A percentile compares a stretch with the other conserved stretches of the same genome.
phyloP scores from a whole-genome alignment of 2,113 vertebrate species.

The Solea senegalensis region DNA sequence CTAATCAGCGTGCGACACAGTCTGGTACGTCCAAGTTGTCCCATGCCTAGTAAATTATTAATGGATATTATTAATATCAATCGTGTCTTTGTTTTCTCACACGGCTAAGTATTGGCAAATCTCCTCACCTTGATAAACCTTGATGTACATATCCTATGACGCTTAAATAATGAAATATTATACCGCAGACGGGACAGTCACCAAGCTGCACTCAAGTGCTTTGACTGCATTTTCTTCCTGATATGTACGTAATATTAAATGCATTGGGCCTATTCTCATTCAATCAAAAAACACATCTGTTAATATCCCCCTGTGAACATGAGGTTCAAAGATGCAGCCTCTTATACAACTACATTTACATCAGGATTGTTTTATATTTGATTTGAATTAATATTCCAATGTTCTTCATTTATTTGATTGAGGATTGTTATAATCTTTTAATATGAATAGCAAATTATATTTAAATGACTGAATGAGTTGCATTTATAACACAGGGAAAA shows the following conservation, averaged over 20 bases:
- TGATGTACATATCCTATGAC: not conserved
- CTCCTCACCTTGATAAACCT: not conserved
- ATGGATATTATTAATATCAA: too few species aligned
- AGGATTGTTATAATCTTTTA: not conserved
- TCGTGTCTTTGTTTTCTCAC: too few species aligned
- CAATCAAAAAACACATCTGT: too few species aligned
- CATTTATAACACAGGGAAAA: not conserved
- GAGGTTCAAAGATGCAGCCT: too few species aligned
- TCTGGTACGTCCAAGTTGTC: not conserved
- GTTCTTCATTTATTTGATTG: not conserved
- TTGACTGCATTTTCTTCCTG: too few species aligned
- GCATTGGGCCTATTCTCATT: too few species aligned
- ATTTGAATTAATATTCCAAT: not conserved
- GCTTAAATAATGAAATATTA: not conserved
- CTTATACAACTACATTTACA: too few species aligned
- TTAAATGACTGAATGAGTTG: not conserved
- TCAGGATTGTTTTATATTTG: too few species aligned
- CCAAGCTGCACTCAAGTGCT: not conserved
- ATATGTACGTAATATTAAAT: too few species aligned
- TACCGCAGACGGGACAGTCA: not conserved
- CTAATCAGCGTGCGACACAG: conserved; percentile 10
- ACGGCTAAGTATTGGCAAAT: not conserved
- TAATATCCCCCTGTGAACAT: too few species aligned
- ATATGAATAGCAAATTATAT: not conserved
- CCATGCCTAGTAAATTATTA: not conserved